Evolutionary conservation across 2,797 vertebrate species (phyloP).

Genomic region (Rhinichthys osculus): DNA sequence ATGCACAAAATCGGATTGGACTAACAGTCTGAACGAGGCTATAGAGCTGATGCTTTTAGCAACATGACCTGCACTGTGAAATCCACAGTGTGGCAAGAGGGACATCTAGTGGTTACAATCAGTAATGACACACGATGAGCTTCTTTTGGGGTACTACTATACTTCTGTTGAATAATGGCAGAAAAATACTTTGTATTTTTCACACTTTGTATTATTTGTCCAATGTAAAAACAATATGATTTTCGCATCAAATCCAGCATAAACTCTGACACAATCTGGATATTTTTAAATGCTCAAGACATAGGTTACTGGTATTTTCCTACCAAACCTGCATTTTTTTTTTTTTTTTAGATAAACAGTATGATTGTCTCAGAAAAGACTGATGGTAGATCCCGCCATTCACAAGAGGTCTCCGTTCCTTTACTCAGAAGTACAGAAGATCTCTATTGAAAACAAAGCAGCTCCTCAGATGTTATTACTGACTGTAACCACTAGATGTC

Average conservation of each 20-base stretch:
- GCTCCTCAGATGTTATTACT: not conserved
- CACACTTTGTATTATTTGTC: not conserved
- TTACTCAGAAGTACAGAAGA: not conserved
- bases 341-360: not conserved
- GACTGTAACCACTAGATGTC: slow-evolving; percentile 51
- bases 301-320: not conserved
- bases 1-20: no score
- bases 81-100: slow-evolving; percentile 35
- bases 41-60: no score
- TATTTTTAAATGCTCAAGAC: not conserved
- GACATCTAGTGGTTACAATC: slow-evolving; percentile 52
- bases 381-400: not conserved
- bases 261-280: not conserved
- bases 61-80: not conserved
- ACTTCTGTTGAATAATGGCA: not conserved
- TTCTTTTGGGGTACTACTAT: no score
- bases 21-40: no score
- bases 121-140: no score
- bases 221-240: not conserved
- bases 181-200: not conserved
- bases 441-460: not conserved
- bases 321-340: not conserved
- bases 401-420: not conserved
- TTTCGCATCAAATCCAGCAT: not conserved
- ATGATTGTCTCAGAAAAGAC: not conserved